Percentiles rank a stretch among this genome's conserved stretches.
phyloP scores from a whole-genome alignment of 2,113 vertebrate species.

The Okapia johnstoni region DNA sequence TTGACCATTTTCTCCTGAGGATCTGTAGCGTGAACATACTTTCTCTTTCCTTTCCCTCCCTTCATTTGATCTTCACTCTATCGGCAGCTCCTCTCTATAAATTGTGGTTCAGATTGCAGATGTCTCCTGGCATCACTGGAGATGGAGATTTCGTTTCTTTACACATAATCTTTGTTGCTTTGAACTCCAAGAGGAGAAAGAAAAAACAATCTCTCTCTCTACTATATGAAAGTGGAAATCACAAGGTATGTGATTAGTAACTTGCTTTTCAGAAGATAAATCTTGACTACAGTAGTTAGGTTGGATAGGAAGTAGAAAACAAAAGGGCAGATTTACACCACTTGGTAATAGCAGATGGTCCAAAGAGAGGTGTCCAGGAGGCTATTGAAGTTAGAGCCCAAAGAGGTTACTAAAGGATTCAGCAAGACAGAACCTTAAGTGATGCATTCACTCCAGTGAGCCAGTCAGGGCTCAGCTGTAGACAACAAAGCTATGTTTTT shows the following conservation, averaged over 20 bases:
- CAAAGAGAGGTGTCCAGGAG: not conserved
- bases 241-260: not conserved
- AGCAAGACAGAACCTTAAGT: not conserved
- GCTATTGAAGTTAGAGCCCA: not conserved
- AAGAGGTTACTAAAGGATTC: not conserved
- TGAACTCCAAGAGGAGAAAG: not conserved
- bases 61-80: not conserved
- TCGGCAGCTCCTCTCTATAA: not conserved
- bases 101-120: not conserved
- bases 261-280: not conserved
- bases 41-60: not conserved
- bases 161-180: not conserved
- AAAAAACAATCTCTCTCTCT: not conserved
- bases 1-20: not conserved
- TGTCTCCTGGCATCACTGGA: not conserved
- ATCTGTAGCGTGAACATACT: not conserved
- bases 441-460: too few relatives aligned
- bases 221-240: not conserved
- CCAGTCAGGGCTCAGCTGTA: not conserved
- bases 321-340: not conserved
- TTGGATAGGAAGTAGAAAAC: not conserved
- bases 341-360: not conserved
- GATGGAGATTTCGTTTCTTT: not conserved
- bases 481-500: not conserved
- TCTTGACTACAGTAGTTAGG: not conserved